These are phyloP conservation scores for Heliocidaris erythrogramma DNA, from an alignment of 35 echinoderm and acorn worm species.

Conservation along the genomic window DNA sequence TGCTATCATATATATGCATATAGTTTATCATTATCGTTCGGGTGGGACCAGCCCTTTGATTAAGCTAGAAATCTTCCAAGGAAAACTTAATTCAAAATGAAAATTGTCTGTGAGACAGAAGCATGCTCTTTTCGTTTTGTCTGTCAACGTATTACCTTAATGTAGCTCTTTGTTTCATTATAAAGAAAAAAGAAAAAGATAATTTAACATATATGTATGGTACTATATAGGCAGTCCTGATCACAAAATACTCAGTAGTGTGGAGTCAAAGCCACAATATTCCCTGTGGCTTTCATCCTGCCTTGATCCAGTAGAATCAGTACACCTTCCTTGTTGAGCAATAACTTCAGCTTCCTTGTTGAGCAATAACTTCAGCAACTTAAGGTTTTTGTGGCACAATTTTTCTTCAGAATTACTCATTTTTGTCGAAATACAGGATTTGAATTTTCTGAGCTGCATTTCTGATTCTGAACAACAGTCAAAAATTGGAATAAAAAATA, in stretches of 20 bases:
- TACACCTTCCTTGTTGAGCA: neutral
- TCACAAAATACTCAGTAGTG: neutral
- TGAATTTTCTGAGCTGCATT: neutral
- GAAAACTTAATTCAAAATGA: too few relatives aligned
- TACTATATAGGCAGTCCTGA: neutral
- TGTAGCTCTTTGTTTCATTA: too few relatives aligned
- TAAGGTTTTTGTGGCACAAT: neutral
- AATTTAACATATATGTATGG: too few relatives aligned
- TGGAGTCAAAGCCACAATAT: neutral
- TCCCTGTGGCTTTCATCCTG: neutral
- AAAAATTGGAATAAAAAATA: too few relatives aligned
- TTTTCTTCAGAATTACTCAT: neutral
- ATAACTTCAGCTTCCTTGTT: neutral
- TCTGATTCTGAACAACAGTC: neutral
- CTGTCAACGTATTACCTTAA: too few relatives aligned
- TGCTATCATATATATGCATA: too few relatives aligned
- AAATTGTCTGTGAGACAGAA: too few relatives aligned
- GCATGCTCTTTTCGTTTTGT: too few relatives aligned
- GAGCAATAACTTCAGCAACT: neutral
- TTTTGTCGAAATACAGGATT: neutral
- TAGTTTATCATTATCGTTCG: too few relatives aligned
- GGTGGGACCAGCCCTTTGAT: too few relatives aligned
- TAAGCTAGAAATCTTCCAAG: too few relatives aligned
- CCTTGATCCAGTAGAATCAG: neutral
- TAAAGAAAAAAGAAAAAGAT: too few relatives aligned